Evolutionary conservation across 2,888 invertebrate species (phyloP).

Genomic region (Strigamia transsilvanica): DNA sequence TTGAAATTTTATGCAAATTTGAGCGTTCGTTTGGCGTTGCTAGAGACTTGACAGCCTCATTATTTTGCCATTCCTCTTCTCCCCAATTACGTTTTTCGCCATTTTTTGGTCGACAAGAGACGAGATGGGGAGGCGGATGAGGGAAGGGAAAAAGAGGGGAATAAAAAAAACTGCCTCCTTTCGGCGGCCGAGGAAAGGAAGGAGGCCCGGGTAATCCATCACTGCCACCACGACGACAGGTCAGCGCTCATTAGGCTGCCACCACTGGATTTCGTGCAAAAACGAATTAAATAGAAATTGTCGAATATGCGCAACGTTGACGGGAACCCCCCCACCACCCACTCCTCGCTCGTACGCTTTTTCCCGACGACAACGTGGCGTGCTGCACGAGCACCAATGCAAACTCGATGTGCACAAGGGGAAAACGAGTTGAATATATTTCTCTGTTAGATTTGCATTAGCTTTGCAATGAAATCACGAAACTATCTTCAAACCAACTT

Average conservation of each 20-base stretch:
- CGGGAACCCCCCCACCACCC: background rate
- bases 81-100: slow-evolving; percentile 50
- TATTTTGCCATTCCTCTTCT: slow-evolving; percentile 52
- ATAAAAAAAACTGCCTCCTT: slow-evolving; percentile 37
- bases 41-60: slow-evolving; percentile 53
- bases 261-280: slow-evolving; percentile 44
- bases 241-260: slow-evolving; percentile 53
- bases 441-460: slow-evolving; percentile 6
- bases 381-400: slow-evolving; percentile 13
- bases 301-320: slow-evolving; percentile 50
- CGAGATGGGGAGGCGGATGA: slow-evolving; percentile 48
- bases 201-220: slow-evolving; percentile 52
- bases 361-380: slow-evolving; percentile 29
- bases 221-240: slow-evolving; percentile 53
- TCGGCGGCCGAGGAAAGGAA: slow-evolving; percentile 49
- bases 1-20: slow-evolving; percentile 53
- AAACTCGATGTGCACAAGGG: background rate
- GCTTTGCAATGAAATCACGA: slow-evolving; percentile 14
- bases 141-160: slow-evolving; percentile 43
- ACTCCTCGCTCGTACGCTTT: background rate
- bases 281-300: slow-evolving; percentile 53
- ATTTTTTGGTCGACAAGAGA: slow-evolving; percentile 50
- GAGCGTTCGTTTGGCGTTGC: slow-evolving; percentile 49
- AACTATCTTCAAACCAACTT: background rate
- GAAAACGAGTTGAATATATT: background rate